phyloP scores from a whole-genome alignment of 2,113 vertebrate species.

The Caranx melampygus region DNA sequence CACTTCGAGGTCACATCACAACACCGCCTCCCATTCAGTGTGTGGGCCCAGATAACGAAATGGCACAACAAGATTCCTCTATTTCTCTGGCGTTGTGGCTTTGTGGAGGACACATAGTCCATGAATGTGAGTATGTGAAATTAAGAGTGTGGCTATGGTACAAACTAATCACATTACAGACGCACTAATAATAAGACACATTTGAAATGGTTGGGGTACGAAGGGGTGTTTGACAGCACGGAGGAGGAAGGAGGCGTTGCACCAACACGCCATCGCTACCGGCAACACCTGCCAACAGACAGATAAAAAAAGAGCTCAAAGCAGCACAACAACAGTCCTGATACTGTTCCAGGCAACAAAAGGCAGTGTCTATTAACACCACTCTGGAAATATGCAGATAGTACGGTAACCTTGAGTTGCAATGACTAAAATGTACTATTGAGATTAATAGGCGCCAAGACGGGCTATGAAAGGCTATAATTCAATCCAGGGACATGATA shows the following conservation, averaged over 20 bases:
- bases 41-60: slow-evolving; percentile 42
- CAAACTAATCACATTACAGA: slow-evolving; percentile 62
- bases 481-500: slow-evolving; percentile 70
- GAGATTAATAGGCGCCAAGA: slow-evolving; percentile 74
- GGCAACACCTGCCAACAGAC: slow-evolving; percentile 76
- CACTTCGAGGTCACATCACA: slow-evolving; percentile 46
- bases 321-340: slow-evolving; percentile 56
- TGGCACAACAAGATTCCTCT: not conserved
- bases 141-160: slow-evolving; percentile 24
- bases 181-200: slow-evolving; percentile 48
- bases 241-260: slow-evolving; percentile 53
- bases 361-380: slow-evolving; percentile 64
- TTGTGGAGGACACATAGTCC: not conserved
- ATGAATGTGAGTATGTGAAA: slow-evolving; percentile 12
- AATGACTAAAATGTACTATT: slow-evolving; percentile 52
- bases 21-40: slow-evolving; percentile 5
- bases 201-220: slow-evolving; percentile 26
- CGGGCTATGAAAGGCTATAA: slow-evolving; percentile 72
- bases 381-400: slow-evolving; percentile 73
- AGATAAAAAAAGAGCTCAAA: slow-evolving; percentile 75
- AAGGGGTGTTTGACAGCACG: slow-evolving; percentile 53
- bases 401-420: slow-evolving; percentile 67
- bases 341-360: slow-evolving; percentile 72
- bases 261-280: slow-evolving; percentile 38
- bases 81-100: not conserved